phyloP scores from a whole-genome alignment of 64 coral and sea anemone species.

The Montipora efflorescens region DNA sequence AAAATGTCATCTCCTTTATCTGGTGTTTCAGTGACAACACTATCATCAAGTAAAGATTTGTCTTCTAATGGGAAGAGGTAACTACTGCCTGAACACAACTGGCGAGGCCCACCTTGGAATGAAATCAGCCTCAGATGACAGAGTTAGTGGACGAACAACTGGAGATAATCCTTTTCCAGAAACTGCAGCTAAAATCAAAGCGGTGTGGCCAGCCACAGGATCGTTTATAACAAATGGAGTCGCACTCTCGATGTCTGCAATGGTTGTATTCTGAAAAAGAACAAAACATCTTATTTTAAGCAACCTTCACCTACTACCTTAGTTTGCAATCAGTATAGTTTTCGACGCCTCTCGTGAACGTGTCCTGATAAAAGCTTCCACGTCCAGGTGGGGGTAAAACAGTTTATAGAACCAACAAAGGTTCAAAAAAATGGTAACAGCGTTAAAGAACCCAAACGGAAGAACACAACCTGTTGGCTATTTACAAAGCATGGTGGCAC shows the following conservation, averaged over 20 bases:
- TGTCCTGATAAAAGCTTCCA: no score
- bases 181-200: constrained; percentile 73
- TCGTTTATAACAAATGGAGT: constrained; percentile 74
- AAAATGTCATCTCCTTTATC: no score
- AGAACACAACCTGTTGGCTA: not conserved
- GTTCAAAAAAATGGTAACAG: not conserved
- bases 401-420: no score
- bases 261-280: constrained; percentile 75
- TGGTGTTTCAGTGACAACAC: no score
- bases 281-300: not conserved
- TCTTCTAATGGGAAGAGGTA: not conserved
- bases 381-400: no score
- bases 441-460: not conserved
- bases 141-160: constrained; percentile 62
- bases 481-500: no score
- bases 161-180: constrained; percentile 58
- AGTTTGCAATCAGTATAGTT: no score
- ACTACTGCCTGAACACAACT: no score
- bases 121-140: constrained; percentile 84
- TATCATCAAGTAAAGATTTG: no score
- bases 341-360: no score
- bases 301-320: no score
- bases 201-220: constrained; percentile 62
- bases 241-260: constrained; percentile 30
- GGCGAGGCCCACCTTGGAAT: constrained; percentile 78